A percentile compares a stretch with the other conserved stretches of the same genome.
phyloP scores from a whole-genome alignment of 2,888 invertebrate species.

The Thelaira solivaga region DNA sequence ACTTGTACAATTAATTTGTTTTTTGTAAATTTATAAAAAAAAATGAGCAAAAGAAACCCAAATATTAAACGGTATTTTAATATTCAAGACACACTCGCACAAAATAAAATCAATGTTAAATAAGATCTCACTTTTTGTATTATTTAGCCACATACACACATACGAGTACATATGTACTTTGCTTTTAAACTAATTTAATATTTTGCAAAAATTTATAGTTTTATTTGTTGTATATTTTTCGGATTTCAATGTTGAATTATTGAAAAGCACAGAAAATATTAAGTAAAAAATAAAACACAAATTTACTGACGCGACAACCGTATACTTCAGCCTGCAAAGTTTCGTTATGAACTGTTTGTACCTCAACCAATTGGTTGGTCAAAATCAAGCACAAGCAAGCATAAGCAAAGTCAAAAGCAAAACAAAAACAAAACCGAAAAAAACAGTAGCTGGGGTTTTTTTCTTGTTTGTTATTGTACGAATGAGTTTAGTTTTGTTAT shows the following conservation, averaged over 20 bases:
- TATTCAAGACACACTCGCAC: background rate
- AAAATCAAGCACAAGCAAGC: conserved; percentile 48
- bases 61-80: background rate
- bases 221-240: background rate
- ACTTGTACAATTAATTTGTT: background rate
- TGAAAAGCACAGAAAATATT: conserved; percentile 27
- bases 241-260: background rate
- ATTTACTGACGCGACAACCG: conserved; percentile 28
- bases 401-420: conserved; percentile 25
- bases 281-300: conserved; percentile 20
- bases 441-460: conserved; percentile 23
- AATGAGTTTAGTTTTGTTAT: conserved; percentile 41
- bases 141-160: no score
- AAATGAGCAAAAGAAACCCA: background rate
- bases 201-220: background rate
- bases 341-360: conserved; percentile 59
- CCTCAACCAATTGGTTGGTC: conserved; percentile 54
- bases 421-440: conserved; percentile 13
- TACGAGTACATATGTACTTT: background rate
- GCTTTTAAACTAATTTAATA: background rate
- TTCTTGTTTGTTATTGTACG: conserved; percentile 23
- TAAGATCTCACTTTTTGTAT: background rate
- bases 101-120: conserved; percentile 25
- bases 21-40: background rate
- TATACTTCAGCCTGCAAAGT: conserved; percentile 48